A percentile compares a stretch with the other conserved stretches of the same genome.
phyloP scores from a whole-genome alignment of 1,140 invertebrate species.

The Heliconius himera region DNA sequence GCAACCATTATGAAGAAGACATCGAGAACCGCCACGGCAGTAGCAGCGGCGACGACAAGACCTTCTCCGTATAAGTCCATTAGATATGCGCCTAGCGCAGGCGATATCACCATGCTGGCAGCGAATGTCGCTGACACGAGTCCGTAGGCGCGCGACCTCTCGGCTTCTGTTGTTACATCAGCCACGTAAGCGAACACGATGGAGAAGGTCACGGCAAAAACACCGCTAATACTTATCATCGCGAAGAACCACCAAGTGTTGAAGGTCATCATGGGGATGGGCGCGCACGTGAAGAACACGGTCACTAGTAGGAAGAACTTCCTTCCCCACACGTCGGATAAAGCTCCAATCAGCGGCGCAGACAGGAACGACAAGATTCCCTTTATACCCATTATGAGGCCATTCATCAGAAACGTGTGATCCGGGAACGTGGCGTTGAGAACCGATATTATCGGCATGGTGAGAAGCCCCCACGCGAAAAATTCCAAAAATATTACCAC shows the following conservation, averaged over 20 bases:
- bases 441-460: constrained; percentile 98
- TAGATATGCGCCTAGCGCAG: constrained; percentile 96
- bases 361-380: constrained; percentile 98
- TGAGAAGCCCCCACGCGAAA: constrained; percentile 99
- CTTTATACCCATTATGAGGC: constrained; percentile 99
- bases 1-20: constrained; percentile 99
- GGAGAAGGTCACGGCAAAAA: constrained; percentile 99
- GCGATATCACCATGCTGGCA: constrained; percentile 98
- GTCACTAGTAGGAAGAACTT: constrained; percentile 99
- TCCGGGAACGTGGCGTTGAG: constrained; percentile 98
- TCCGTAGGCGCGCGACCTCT: constrained; percentile 97
- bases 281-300: constrained; percentile 99
- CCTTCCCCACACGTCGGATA: constrained; percentile 98
- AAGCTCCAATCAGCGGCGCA: constrained; percentile 97
- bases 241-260: constrained; percentile 99
- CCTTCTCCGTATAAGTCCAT: constrained; percentile 95
- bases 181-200: constrained; percentile 99
- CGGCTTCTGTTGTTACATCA: constrained; percentile 98
- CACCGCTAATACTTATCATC: constrained; percentile 98
- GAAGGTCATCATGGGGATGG: constrained; percentile 99
- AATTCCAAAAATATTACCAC: constrained; percentile 99
- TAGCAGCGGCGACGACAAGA: constrained; percentile 97
- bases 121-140: constrained; percentile 99
- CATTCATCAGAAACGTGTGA: constrained; percentile 99
- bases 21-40: constrained; percentile 96